Percentiles rank a stretch among this genome's conserved stretches.
phyloP scores from a whole-genome alignment of 2,797 vertebrate species.

The Cyprinella venusta region DNA sequence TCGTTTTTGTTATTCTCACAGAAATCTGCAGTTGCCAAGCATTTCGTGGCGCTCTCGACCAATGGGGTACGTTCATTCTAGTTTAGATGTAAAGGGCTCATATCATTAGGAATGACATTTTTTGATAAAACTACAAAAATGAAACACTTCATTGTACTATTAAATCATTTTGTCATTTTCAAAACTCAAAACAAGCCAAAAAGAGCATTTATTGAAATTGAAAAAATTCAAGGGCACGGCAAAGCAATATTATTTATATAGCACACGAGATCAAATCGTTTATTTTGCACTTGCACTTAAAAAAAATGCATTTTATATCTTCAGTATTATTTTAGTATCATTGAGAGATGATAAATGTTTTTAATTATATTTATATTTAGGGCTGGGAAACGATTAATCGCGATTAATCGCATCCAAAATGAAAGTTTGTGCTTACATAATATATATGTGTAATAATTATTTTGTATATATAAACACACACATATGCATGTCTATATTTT shows the following conservation, averaged over 20 bases:
- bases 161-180: neutral
- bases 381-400: no score
- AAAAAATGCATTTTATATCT: no score
- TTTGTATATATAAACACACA: no score
- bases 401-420: no score
- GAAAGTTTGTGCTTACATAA: no score
- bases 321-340: neutral
- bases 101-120: neutral
- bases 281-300: neutral
- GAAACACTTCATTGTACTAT: neutral
- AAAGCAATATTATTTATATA: neutral
- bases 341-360: neutral
- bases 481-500: no score
- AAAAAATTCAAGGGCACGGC: no score
- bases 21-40: conserved; percentile 90
- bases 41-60: conserved; percentile 95
- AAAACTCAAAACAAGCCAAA: neutral
- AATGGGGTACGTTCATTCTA: conserved; percentile 85
- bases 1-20: conserved; percentile 59
- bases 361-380: no score
- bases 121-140: neutral
- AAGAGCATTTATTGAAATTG: neutral
- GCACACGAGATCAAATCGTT: no score
- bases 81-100: neutral
- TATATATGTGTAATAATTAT: no score